These are phyloP conservation scores for Octodon degus DNA, from an alignment of 2,113 vertebrate species.

Conservation along the genomic window DNA sequence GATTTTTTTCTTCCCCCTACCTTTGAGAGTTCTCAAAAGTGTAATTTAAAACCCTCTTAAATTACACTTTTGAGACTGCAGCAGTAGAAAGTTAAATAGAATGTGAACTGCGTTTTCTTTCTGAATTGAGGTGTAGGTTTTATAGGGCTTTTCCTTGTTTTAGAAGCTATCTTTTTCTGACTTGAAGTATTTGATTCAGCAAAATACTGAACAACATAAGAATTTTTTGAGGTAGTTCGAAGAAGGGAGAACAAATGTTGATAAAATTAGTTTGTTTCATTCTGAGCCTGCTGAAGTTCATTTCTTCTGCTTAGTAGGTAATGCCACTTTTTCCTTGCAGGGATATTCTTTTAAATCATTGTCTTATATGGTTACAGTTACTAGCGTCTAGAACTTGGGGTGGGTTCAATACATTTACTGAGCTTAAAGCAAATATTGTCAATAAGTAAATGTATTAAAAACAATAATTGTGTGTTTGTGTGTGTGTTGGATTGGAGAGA, in stretches of 20 bases:
- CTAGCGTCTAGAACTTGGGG: slow-evolving; percentile 17
- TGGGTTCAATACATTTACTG: slow-evolving; percentile 26
- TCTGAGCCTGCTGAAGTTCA: not conserved
- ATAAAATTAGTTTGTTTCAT: slow-evolving; percentile 30
- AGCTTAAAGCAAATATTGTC: slow-evolving; percentile 43
- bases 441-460: slow-evolving; percentile 29
- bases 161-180: not conserved
- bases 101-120: slow-evolving; percentile 36
- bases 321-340: slow-evolving; percentile 17
- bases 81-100: not conserved
- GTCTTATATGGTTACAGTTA: not conserved
- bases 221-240: slow-evolving; percentile 48
- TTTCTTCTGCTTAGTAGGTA: not conserved
- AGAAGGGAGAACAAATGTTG: not conserved
- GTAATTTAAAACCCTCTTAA: slow-evolving; percentile 4
- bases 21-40: not conserved
- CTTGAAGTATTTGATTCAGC: slow-evolving; percentile 58
- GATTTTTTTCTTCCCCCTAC: slow-evolving; percentile 40
- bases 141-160: slow-evolving; percentile 29
- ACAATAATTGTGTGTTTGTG: not conserved
- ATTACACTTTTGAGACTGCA: not conserved
- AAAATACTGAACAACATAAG: slow-evolving; percentile 14
- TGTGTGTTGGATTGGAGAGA: not conserved
- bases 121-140: slow-evolving; percentile 16
- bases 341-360: slow-evolving; percentile 37